phyloP scores from a whole-genome alignment of 2,797 vertebrate genomes.

The Neosalanx taihuensis region DNA sequence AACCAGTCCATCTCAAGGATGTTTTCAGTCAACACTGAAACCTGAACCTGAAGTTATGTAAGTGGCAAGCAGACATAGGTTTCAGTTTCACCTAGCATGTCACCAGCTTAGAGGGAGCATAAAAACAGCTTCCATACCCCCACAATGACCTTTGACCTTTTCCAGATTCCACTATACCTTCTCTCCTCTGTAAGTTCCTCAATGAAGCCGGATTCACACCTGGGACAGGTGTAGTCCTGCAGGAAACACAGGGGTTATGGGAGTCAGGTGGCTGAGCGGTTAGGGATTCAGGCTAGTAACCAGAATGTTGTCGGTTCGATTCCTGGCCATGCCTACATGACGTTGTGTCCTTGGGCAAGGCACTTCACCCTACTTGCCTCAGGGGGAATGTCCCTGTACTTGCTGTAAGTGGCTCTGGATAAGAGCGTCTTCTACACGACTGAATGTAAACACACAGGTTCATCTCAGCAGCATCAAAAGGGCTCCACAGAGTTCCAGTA shows the following conservation, averaged over 20 bases:
- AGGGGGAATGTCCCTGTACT: too few relatives aligned
- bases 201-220: slow-evolving; percentile 94
- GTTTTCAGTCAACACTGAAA: too few relatives aligned
- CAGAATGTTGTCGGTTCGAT: too few relatives aligned
- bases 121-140: not conserved
- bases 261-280: too few relatives aligned
- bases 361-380: too few relatives aligned
- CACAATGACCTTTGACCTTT: not conserved
- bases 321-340: too few relatives aligned
- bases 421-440: too few relatives aligned
- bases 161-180: slow-evolving; percentile 70
- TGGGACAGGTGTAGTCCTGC: slow-evolving; percentile 93
- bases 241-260: slow-evolving; percentile 11
- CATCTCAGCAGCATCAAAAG: not conserved
- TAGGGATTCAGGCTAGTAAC: too few relatives aligned
- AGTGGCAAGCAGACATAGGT: not conserved
- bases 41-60: too few relatives aligned
- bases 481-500: not conserved
- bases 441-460: not conserved
- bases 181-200: slow-evolving; percentile 87
- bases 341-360: too few relatives aligned
- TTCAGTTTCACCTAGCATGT: not conserved
- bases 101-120: not conserved
- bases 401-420: too few relatives aligned
- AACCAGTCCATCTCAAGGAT: too few relatives aligned